phyloP scores from a whole-genome alignment of 2,888 invertebrate genomes.

The Actias luna region DNA sequence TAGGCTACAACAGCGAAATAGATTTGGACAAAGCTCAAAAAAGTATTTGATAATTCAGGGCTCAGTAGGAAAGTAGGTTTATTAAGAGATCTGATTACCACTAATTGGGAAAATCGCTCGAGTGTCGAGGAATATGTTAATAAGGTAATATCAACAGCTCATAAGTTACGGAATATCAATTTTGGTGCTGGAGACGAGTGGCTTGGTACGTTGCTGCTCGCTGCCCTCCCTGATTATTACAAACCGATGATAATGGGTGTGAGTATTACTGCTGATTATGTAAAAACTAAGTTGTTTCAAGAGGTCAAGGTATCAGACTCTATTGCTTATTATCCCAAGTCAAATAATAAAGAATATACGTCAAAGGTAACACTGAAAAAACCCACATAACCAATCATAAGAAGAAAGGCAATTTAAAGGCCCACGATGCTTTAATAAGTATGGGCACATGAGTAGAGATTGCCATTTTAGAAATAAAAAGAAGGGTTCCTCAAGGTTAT shows the following conservation, averaged over 20 bases:
- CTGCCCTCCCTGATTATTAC: conserved; percentile 21
- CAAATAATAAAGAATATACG: conserved; percentile 12
- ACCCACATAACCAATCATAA: neutral
- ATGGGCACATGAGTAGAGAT: conserved; percentile 23
- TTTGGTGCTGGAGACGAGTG: conserved; percentile 20
- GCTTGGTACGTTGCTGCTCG: conserved; percentile 22
- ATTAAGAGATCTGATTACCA: neutral
- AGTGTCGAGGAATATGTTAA: conserved; percentile 1
- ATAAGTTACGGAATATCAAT: conserved; percentile 1
- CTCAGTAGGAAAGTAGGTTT: conserved; percentile 5
- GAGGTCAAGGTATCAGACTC: conserved; percentile 19
- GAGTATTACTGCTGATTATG: conserved; percentile 22
- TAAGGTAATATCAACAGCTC: neutral
- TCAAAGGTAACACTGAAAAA: neutral
- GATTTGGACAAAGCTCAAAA: conserved; percentile 10
- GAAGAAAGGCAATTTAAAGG: neutral
- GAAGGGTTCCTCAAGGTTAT: conserved; percentile 13
- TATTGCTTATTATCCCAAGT: conserved; percentile 15
- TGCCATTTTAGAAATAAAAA: conserved; percentile 18
- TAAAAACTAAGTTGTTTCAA: conserved; percentile 27
- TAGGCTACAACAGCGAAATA: conserved; percentile 23
- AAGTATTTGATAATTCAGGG: conserved; percentile 10
- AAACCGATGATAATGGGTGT: conserved; percentile 28
- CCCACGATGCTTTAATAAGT: conserved; percentile 10
- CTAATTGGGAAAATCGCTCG: neutral